phyloP scores from a whole-genome alignment of 1,140 invertebrate species.

The Calephelis virginiensis region DNA sequence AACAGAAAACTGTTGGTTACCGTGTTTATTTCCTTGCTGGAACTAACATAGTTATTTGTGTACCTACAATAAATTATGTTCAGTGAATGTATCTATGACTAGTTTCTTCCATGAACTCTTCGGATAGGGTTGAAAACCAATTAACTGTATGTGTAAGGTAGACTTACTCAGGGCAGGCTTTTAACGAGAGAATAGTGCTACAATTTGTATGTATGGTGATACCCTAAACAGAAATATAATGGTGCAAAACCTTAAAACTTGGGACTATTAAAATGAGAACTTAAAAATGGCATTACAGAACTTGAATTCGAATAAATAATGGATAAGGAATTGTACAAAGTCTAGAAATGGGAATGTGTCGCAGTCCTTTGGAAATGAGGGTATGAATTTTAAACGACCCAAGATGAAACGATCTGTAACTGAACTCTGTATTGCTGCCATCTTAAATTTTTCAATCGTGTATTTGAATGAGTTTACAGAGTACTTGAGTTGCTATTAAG shows the following conservation, averaged over 20 bases:
- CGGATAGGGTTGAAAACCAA: too few relatives aligned
- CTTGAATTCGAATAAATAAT: constrained; percentile 14
- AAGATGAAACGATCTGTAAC: constrained; percentile 33
- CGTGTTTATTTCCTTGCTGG: too few relatives aligned
- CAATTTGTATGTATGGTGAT: too few relatives aligned
- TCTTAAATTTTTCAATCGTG: constrained; percentile 24
- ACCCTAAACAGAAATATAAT: too few relatives aligned
- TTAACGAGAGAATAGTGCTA: too few relatives aligned
- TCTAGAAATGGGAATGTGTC: constrained; percentile 24
- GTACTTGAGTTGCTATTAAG: constrained; percentile 5
- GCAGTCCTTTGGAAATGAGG: constrained; percentile 36
- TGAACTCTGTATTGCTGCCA: constrained; percentile 10
- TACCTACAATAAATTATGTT: too few relatives aligned
- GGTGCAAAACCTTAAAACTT: background rate
- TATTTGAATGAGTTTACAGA: constrained; percentile 24
- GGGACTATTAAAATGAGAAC: background rate
- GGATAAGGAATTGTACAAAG: constrained; percentile 21
- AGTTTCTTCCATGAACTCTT: too few relatives aligned
- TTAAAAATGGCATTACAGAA: constrained; percentile 4
- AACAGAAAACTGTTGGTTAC: too few relatives aligned
- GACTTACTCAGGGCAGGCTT: too few relatives aligned
- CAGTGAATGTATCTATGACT: too few relatives aligned
- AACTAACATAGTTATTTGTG: too few relatives aligned
- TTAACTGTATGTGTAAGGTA: too few relatives aligned
- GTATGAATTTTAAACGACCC: constrained; percentile 47